phyloP scores from a whole-genome alignment of 1,140 invertebrate genomes.

The Eriocheir sinensis region DNA sequence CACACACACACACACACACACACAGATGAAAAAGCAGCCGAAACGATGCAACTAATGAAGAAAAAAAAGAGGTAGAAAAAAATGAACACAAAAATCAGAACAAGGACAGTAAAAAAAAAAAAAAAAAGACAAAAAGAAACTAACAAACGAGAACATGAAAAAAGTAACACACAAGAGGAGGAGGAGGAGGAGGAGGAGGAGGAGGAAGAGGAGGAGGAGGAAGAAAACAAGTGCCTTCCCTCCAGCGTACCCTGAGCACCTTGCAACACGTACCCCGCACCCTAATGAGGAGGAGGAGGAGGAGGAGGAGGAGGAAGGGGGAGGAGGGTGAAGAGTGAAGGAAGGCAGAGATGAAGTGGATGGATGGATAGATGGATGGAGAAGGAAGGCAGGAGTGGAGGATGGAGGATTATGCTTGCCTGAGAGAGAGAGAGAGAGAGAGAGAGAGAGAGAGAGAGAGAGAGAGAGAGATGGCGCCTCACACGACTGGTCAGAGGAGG shows the following conservation, averaged over 20 bases:
- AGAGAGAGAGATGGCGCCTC: background rate
- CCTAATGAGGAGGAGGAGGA: background rate
- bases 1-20: too few relatives aligned
- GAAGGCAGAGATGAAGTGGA: background rate
- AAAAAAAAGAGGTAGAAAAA: too few relatives aligned
- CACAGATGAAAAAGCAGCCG: too few relatives aligned
- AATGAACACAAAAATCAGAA: too few relatives aligned
- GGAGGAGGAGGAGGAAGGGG: background rate
- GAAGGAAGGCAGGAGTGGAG: background rate
- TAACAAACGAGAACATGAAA: too few relatives aligned
- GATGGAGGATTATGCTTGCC: too few relatives aligned
- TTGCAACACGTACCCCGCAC: conserved; percentile 1
- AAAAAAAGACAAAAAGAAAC: too few relatives aligned
- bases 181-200: background rate
- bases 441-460: background rate
- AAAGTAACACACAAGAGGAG: too few relatives aligned
- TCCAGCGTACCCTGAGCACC: background rate
- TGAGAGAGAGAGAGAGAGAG: conserved; percentile 3
- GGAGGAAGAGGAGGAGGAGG: background rate
- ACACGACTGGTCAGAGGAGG: background rate
- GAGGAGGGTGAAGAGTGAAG: conserved; percentile 4
- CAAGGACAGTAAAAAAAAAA: too few relatives aligned
- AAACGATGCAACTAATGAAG: too few relatives aligned
- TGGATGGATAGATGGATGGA: background rate
- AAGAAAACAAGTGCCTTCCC: background rate